A percentile compares a stretch with the other conserved stretches of the same genome.
Evolutionary conservation across 2,888 invertebrate species (phyloP).

Genomic region (Calameuta pallipes): DNA sequence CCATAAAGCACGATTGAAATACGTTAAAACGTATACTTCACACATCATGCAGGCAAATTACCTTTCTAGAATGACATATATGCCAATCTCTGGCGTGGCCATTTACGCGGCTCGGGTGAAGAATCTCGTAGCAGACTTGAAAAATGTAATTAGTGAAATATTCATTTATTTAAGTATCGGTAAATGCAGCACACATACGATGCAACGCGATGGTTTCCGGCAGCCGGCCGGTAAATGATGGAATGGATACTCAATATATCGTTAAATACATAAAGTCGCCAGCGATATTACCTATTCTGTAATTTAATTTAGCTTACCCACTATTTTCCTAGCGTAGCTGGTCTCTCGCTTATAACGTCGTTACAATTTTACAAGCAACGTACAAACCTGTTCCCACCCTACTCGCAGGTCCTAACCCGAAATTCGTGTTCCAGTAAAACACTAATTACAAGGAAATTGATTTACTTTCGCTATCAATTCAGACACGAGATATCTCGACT

Average conservation of each 20-base stretch:
- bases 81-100: background rate
- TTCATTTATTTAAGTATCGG: conserved; percentile 47
- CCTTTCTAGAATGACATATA: background rate
- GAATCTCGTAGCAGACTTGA: background rate
- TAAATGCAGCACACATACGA: conserved; percentile 54
- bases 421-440: background rate
- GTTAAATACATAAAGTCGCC: conserved; percentile 61
- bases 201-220: conserved; percentile 36
- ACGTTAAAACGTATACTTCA: background rate
- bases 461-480: background rate
- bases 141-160: conserved; percentile 32
- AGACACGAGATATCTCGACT: background rate
- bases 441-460: background rate
- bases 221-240: conserved; percentile 45
- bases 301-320: conserved; percentile 38
- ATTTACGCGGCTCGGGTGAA: background rate
- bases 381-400: conserved; percentile 28
- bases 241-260: conserved; percentile 56
- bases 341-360: conserved; percentile 18
- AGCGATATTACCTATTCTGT: conserved; percentile 52
- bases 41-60: background rate
- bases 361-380: conserved; percentile 25
- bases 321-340: conserved; percentile 28
- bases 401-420: conserved; percentile 26
- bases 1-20: conserved; percentile 16